Evolutionary conservation across 2,113 vertebrate species (phyloP).

Genomic region (Sigmodon hispidus): DNA sequence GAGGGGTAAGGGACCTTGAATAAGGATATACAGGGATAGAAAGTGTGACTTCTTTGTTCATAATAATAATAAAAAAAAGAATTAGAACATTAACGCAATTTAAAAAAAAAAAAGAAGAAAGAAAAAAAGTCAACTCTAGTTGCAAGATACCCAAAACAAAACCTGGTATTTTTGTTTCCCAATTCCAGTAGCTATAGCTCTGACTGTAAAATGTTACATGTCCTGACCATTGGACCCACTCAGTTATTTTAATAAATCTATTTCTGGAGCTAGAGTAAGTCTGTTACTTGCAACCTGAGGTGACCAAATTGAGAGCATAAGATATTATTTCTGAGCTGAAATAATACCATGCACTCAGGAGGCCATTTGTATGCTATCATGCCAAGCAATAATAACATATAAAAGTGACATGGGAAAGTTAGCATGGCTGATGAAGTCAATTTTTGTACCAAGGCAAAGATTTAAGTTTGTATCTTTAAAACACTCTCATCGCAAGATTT

Average conservation of each 20-base stretch:
- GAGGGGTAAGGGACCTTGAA: too few species aligned
- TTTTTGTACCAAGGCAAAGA: constrained; percentile 36
- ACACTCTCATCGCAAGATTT: constrained; percentile 59
- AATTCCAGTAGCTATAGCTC: constrained; percentile 2
- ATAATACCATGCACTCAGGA: constrained; percentile 47
- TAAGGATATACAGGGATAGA: too few species aligned
- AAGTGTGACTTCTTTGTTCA: too few species aligned
- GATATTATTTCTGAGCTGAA: constrained; percentile 55
- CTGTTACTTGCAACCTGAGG: constrained; percentile 42
- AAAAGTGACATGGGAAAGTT: constrained; percentile 38
- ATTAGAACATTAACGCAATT: too few species aligned
- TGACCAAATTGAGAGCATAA: constrained; percentile 1
- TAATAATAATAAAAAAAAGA: too few species aligned
- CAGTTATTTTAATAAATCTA: constrained; percentile 22
- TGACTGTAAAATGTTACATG: not conserved
- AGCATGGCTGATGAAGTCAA: not conserved
- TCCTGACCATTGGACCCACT: not conserved
- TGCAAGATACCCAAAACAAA: constrained; percentile 24
- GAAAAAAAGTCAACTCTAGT: not conserved
- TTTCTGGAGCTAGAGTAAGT: constrained; percentile 27
- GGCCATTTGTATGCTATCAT: constrained; percentile 22
- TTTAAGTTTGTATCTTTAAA: constrained; percentile 67
- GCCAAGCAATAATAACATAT: constrained; percentile 7
- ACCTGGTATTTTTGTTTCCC: not conserved
- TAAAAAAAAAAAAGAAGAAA: too few species aligned